phyloP scores from a whole-genome alignment of 2,797 vertebrate species.

The Lacerta bilineata region DNA sequence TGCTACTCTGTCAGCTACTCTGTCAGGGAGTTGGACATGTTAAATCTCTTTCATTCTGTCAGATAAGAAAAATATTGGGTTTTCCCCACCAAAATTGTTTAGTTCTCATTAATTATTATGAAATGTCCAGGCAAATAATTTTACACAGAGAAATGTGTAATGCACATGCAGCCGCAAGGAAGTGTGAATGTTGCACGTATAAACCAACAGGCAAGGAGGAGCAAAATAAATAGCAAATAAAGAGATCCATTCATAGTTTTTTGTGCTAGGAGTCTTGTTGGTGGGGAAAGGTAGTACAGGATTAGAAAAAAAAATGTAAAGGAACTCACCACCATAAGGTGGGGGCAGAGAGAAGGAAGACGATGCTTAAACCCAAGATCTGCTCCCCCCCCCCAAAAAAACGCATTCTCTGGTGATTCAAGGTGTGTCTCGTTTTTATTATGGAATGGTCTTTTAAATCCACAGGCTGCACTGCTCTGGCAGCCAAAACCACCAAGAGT shows the following conservation, averaged over 20 bases:
- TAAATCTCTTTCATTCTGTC: not conserved
- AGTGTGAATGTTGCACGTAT: not conserved
- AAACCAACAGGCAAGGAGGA: no score
- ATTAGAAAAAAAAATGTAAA: no score
- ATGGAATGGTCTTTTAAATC: not conserved
- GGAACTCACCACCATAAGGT: no score
- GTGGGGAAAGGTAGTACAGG: no score
- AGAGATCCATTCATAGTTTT: no score
- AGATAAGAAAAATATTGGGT: not conserved
- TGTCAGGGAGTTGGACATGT: not conserved
- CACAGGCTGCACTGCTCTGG: not conserved
- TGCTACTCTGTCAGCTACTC: not conserved
- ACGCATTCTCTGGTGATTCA: not conserved
- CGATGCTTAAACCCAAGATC: constrained; percentile 10
- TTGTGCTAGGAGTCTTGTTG: no score
- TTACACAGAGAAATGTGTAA: not conserved
- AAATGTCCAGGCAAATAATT: not conserved
- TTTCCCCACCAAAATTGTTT: not conserved
- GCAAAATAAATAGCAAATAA: no score
- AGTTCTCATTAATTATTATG: not conserved
- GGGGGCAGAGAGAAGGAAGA: not conserved
- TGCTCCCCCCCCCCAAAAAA: no score
- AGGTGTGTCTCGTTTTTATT: constrained; percentile 23
- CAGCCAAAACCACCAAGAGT: constrained; percentile 2
- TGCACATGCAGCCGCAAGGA: not conserved